A percentile compares a stretch with the other conserved stretches of the same genome.
Conservation (phyloP, 2,888 invertebrate species). For the Arctia plantaginis region DNA sequence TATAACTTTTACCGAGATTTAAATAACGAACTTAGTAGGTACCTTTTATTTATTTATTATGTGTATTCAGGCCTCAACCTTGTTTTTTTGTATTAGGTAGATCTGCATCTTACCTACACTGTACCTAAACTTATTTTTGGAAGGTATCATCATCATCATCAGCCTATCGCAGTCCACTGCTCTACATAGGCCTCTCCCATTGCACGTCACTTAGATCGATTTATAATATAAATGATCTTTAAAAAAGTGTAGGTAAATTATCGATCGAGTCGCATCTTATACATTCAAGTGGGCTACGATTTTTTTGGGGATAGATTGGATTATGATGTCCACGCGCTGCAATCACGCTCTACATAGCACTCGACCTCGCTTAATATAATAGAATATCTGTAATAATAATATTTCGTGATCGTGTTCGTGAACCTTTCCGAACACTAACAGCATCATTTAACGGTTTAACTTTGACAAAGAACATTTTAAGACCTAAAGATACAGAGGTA, state of each 20-base stretch:
- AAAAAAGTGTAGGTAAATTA: neutral
- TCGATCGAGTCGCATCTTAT: neutral
- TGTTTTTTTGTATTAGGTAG: no score
- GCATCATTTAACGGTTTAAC: conserved; percentile 78
- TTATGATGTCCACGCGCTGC: conserved; percentile 13
- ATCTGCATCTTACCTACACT: no score
- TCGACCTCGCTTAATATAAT: conserved; percentile 53
- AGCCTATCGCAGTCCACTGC: no score
- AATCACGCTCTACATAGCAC: conserved; percentile 11
- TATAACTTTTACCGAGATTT: no score
- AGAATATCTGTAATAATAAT: conserved; percentile 59
- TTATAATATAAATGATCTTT: neutral
- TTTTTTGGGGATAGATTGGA: neutral
- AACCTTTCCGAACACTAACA: conserved; percentile 62
- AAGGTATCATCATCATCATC: no score
- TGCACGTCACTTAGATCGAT: no score
- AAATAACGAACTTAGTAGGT: no score
- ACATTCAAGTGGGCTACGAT: neutral
- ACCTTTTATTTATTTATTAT: no score
- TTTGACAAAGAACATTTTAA: conserved; percentile 75
- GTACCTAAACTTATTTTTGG: no score
- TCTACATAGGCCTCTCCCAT: no score
- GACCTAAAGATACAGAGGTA: conserved; percentile 9
- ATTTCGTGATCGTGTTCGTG: conserved; percentile 68
- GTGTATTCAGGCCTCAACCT: no score